Evolutionary conservation across 2,888 invertebrate species (phyloP).

Genomic region (Strigamia maritima): DNA sequence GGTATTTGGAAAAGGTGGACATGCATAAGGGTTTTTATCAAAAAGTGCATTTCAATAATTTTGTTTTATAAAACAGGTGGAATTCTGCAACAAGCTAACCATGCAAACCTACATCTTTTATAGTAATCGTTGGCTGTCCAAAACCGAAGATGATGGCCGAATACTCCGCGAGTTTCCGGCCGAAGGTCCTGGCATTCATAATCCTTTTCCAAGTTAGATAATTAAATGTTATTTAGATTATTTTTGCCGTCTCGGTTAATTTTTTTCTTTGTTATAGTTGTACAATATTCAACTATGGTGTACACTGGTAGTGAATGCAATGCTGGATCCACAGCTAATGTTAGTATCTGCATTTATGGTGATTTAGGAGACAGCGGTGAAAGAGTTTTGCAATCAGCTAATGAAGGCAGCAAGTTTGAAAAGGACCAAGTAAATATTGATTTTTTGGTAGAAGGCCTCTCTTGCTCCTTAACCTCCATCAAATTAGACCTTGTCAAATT

Average conservation of each 20-base stretch:
- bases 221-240: neutral
- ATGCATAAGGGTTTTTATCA: neutral
- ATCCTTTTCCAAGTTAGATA: neutral
- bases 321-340: neutral
- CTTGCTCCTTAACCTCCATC: too few relatives aligned
- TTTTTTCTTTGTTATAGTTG: neutral
- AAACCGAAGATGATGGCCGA: conserved; percentile 10
- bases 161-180: conserved; percentile 21
- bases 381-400: neutral
- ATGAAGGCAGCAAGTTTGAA: conserved; percentile 1
- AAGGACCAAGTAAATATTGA: neutral
- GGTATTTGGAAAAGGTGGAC: conserved; percentile 25
- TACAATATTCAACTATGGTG: neutral
- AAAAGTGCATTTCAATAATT: neutral
- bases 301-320: neutral
- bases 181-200: neutral
- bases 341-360: conserved; percentile 29
- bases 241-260: neutral
- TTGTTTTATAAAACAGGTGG: neutral
- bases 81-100: neutral
- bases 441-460: neutral
- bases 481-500: too few relatives aligned
- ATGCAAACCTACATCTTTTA: neutral
- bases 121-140: conserved; percentile 4
- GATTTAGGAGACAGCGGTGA: conserved; percentile 31